Evolutionary conservation across 2,888 invertebrate genomes (phyloP), one percentile per base, ranked within the genome.

Genomic region (Chloroclystis v-ata): DNA sequence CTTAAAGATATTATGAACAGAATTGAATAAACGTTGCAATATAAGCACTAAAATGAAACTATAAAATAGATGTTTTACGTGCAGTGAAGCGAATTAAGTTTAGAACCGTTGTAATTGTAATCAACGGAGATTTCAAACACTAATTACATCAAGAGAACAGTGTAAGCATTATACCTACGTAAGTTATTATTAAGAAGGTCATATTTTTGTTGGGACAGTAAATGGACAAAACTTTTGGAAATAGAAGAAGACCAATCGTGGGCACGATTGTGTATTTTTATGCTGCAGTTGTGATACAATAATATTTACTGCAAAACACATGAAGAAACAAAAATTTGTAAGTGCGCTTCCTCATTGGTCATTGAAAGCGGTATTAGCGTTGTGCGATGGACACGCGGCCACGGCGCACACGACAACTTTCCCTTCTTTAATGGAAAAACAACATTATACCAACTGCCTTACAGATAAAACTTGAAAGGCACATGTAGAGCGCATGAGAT

Each of bases 381-480:
- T 71, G 78, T 77, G 75, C 75, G 81, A 78, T 77, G 75, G 75
- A 77, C 78, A 77, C 69, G 74, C 75, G 69, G 69, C 66, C 63
- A 64, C 65, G 60, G 59, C 57, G 67, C 65, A 77, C 75, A 75
- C 78, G 75, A 74, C 75, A 78, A 83, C 84, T 84, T 85, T 85
- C 84, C 78, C 80, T 78, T 72, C 75, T 75, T 74, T 81, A 77
- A 77, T 74, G 80, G 79, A 83, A 82, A 83, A 83, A 77, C 77
- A 63, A 61, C 82, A 76, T 81, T 81, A 79, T 72, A 68, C 59
- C 65, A 56, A 74, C 65, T 60, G 60, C 59, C 66, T 68, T 76
- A 77, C 72, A 73, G 75, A 72, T 69, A 71, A 72, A 78, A 76
- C 69, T 82, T 63, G 72, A 62, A 63, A 71, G 63, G 61, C 72